phyloP scores from a whole-genome alignment of 2,113 vertebrate species.

The Phoenicopterus ruber region DNA sequence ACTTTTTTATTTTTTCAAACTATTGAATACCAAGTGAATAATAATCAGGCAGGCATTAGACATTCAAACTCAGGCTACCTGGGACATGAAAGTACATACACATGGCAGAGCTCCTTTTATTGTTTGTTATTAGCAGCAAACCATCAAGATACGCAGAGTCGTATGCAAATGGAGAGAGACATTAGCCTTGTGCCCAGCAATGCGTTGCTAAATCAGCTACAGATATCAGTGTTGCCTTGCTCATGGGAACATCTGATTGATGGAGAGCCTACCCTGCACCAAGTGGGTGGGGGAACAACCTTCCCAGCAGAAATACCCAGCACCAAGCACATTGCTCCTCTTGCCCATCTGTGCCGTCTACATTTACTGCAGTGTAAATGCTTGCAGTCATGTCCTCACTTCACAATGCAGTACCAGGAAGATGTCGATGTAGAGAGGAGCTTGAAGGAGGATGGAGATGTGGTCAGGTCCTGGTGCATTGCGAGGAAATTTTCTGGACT shows the following conservation, averaged over 20 bases:
- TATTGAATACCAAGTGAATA: constrained; percentile 47
- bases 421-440: neutral
- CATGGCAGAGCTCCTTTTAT: constrained; percentile 13
- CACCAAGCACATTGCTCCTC: neutral
- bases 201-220: neutral
- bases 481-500: neutral
- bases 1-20: constrained; percentile 41
- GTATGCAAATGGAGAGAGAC: neutral
- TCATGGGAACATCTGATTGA: neutral
- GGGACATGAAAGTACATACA: constrained; percentile 41
- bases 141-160: neutral
- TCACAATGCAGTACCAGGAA: neutral
- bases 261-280: neutral
- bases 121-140: constrained; percentile 30
- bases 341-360: neutral
- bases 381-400: neutral
- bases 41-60: constrained; percentile 61
- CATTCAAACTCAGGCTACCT: constrained; percentile 47
- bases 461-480: too few species aligned
- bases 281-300: neutral
- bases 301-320: neutral
- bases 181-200: neutral
- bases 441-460: neutral
- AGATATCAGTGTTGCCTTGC: neutral
- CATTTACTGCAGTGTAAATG: neutral